Conservation (phyloP, 2,888 invertebrate species). For the Tetranychus truncatus region DNA sequence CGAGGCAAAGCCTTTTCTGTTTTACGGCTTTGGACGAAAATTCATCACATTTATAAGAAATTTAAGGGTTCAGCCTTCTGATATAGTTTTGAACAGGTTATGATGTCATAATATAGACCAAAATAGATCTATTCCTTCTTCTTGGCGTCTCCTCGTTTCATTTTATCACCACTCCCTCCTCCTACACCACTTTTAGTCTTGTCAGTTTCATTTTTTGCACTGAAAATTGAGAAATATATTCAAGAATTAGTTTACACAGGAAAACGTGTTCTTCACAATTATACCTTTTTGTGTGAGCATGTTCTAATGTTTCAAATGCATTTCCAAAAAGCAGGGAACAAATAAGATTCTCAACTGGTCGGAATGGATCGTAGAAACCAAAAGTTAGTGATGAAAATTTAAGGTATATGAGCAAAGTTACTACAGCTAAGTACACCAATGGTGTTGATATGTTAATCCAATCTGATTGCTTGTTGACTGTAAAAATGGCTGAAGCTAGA, state of each 20-base stretch:
- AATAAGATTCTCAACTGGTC: constrained; percentile 2
- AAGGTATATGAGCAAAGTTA: neutral
- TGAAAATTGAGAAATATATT: neutral
- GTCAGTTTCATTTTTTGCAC: neutral
- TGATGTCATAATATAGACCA: neutral
- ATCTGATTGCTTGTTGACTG: neutral
- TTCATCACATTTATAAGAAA: too few species aligned
- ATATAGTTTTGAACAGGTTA: too few species aligned
- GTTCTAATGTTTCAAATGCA: neutral
- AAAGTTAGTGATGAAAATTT: neutral
- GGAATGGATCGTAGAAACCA: neutral
- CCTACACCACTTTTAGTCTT: neutral
- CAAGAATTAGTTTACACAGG: neutral
- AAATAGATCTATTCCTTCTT: neutral
- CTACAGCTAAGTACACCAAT: neutral
- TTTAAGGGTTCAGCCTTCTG: too few species aligned
- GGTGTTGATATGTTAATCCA: neutral
- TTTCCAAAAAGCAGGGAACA: neutral
- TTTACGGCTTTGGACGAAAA: too few species aligned
- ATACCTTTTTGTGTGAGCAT: neutral
- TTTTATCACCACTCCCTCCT: neutral
- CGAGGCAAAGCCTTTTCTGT: too few species aligned
- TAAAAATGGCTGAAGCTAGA: neutral
- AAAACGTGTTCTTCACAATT: neutral
- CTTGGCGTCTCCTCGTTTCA: neutral